These are phyloP conservation scores for Lepidocolaptes lacrymiger DNA, from an alignment of 2,797 vertebrate species.

Conservation along the genomic window DNA sequence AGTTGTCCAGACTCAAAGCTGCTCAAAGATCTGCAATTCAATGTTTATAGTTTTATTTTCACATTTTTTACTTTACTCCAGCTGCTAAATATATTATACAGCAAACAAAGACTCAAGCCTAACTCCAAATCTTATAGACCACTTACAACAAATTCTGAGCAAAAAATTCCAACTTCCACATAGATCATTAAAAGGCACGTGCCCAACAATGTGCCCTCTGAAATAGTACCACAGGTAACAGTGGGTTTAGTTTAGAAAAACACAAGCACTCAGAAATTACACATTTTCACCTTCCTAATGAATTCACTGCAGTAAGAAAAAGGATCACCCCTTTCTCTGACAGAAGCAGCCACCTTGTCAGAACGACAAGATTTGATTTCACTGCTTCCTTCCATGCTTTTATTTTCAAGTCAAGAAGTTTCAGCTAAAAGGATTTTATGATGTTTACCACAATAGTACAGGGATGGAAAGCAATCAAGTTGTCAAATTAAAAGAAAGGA, in stretches of 20 bases:
- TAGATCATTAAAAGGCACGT: neutral
- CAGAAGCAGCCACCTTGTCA: neutral
- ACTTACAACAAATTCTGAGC: neutral
- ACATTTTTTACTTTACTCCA: neutral
- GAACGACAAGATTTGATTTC: neutral
- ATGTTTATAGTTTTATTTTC: conserved; percentile 36
- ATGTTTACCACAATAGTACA: neutral
- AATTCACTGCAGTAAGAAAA: neutral
- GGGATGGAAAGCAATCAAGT: neutral
- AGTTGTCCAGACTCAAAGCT: conserved; percentile 93
- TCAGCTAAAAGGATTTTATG: neutral
- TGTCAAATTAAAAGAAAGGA: neutral
- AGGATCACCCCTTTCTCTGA: neutral
- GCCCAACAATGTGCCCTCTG: neutral
- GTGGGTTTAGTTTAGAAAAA: neutral
- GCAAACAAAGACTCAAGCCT: neutral
- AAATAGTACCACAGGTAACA: neutral
- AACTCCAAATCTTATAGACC: neutral
- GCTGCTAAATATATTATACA: neutral
- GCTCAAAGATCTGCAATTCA: conserved; percentile 86
- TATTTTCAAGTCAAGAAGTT: neutral
- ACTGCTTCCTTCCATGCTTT: neutral
- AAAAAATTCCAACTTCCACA: neutral
- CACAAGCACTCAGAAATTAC: neutral
- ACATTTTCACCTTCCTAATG: neutral